Evolutionary conservation across 2,888 invertebrate genomes (phyloP), one percentile per base, ranked within the genome.

Genomic region (Lamellibrachia columna): DNA sequence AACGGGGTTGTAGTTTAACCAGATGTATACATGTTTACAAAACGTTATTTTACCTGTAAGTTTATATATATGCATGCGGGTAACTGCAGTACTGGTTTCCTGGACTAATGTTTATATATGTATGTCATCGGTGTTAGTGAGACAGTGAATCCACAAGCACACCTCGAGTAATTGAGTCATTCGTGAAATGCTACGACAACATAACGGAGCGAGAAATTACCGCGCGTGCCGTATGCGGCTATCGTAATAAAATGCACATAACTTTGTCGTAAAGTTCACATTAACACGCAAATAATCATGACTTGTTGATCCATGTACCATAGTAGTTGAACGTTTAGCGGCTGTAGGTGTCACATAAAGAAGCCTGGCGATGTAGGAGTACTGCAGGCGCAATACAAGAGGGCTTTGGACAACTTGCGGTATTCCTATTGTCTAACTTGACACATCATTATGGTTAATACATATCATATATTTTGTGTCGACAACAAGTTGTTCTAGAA

Each of bases 321-420:
- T 75, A 75, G 22, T 75, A 6, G 75, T 75, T 75, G 75, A 75
- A 75, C 75, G 75, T 75, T 75, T 75, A 75, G 75, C n/a, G 75
- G 75, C n/a, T 75, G 75, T 75, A 75, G 75, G 75, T 75, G 75
- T 22, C 75, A 15, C 75, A 75, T 75, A 75, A 75, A 75, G 75
- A 75, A 6, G 75, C 75, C n/a, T 22, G 75, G 22, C n/a, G 75
- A 75, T n/a, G 22, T 75, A 75, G 22, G 75, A 75, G 75, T 15
- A 75, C 15, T n/a, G 75, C 75, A 4, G 2, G 75, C n/a, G 75
- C 75, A 15, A n/a, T n/a, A 75, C 15, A 6, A n/a, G 3, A 75
- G n/a, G n/a, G 15, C 75, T 75, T 4, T 22, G 55, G 4, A 15
- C 75, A 2, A n/a, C n/a, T 75, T 22, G 75, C 3, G 40, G 40